Evolutionary conservation across 92 coral and sea anemone species (phyloP), one percentile per base, ranked within the genome.

Genomic region (Ricordea florida): DNA sequence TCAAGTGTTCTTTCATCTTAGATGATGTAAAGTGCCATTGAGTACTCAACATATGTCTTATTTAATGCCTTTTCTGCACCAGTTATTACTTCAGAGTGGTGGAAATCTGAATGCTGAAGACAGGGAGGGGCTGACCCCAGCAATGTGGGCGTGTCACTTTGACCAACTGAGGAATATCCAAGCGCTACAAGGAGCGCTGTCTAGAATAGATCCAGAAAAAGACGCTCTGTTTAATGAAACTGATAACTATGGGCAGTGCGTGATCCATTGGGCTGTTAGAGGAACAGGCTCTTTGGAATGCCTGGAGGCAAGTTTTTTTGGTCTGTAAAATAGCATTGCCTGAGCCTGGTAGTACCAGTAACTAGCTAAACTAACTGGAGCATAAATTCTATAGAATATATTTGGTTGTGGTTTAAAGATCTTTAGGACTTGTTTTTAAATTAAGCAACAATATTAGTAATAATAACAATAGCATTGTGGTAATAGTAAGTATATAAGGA

Each of bases 91-190:
- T 37, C 97, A 93, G 47, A 68, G 68, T 79, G 98, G 98, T 28
- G 98, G 87, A 4, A 82, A 85, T 45, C 56, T 93, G 17, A 76
- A 66, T 73, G 85, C 83, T 6, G 58, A 47, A 16, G 98, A 93
- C 62, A 72, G 85, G 34, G 94, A 93, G 29, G 96, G 96, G 5
- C 74, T 93, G 44, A 91, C 92, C 0, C 97, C 98, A 56, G 89
- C 97, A n/a, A 93, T 93, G 98, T 93, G 98, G 98, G 98, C 98
- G 8, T 91, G 98, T 76, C 85, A 88, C 82, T 93, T 87, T 82
- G 93, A 91, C 41, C 96, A 91, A 66, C 78, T 77, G 36, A 67
- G 47, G 10, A 93, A 91, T 57, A 81, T 93, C 4, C 76, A 63
- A 1, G 8, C 76, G 42, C 69, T 93, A 31, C 83, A 82, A 36